phyloP scores from a whole-genome alignment of 2,888 invertebrate genomes.

The Acronicta aceris region DNA sequence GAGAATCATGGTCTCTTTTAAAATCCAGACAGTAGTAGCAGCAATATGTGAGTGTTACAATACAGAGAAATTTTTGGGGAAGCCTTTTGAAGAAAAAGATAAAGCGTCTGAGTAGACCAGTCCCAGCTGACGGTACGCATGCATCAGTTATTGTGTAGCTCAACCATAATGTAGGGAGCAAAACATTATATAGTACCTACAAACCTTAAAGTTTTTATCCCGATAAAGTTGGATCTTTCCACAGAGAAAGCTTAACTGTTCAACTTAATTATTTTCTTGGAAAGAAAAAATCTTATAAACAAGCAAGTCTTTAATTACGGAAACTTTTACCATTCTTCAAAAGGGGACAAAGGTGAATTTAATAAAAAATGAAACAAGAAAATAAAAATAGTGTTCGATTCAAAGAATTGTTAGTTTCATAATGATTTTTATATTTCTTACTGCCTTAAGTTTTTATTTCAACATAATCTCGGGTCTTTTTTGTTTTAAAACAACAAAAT shows the following conservation, averaged over 20 bases:
- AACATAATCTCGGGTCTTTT: not conserved
- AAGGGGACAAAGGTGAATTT: constrained; percentile 33
- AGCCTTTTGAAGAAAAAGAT: no score
- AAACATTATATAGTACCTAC: no score
- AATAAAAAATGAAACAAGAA: constrained; percentile 17
- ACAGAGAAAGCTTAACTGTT: not conserved
- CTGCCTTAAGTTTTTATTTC: not conserved
- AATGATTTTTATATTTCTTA: not conserved
- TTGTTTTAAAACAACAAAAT: no score
- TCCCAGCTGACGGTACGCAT: no score
- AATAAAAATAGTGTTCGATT: not conserved
- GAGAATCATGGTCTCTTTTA: no score
- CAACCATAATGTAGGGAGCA: no score
- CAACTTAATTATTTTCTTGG: constrained; percentile 14
- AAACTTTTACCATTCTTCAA: constrained; percentile 38
- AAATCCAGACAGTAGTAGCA: no score
- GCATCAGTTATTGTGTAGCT: no score
- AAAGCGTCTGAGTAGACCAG: no score
- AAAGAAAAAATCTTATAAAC: constrained; percentile 24
- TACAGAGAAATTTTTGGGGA: no score
- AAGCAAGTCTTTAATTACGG: constrained; percentile 29
- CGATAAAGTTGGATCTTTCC: not conserved
- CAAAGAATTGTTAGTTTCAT: constrained; percentile 7
- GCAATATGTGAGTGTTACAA: no score
- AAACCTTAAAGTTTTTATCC: no score